These are phyloP conservation scores for Tenthredo distinguenda DNA, from an alignment of 2,888 invertebrate species.

Conservation along the genomic window DNA sequence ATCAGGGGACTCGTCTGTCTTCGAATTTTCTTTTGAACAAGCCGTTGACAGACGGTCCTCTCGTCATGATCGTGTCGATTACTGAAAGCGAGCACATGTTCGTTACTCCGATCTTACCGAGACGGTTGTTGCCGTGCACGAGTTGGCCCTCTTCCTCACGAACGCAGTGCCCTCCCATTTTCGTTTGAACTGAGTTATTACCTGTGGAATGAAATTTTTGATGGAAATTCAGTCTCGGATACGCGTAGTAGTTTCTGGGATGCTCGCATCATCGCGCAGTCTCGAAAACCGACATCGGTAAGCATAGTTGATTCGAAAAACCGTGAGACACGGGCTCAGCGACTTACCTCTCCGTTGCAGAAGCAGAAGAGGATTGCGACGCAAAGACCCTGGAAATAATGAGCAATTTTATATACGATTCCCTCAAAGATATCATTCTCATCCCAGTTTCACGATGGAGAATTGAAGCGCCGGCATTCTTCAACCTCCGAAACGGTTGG, in stretches of 20 bases:
- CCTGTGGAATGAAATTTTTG: conserved; percentile 74
- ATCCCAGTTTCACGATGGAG: neutral
- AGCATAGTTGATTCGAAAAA: neutral
- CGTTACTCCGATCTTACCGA: conserved; percentile 84
- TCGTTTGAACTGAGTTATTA: conserved; percentile 89
- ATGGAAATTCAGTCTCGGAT: conserved; percentile 54
- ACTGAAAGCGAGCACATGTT: neutral
- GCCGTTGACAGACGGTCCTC: neutral
- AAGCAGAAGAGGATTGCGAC: conserved; percentile 96
- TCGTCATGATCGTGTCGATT: neutral
- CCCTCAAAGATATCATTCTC: neutral
- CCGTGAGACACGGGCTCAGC: too few species aligned
- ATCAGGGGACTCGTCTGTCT: neutral
- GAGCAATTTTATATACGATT: neutral
- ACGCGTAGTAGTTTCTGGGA: neutral
- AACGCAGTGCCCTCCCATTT: conserved; percentile 88
- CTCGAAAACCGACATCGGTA: neutral
- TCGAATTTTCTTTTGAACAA: neutral
- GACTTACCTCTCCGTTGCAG: conserved; percentile 94
- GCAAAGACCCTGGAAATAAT: conserved; percentile 89
- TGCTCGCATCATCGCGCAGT: too few species aligned
- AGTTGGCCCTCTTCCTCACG: conserved; percentile 87
- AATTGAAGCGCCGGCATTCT: neutral
- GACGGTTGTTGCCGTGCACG: conserved; percentile 92
- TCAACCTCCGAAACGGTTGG: neutral